Percentiles rank a stretch among this genome's conserved stretches.
These are phyloP conservation scores for Rhabdomys dilectus DNA, from an alignment of 2,113 vertebrate genomes.

Conservation along the genomic window DNA sequence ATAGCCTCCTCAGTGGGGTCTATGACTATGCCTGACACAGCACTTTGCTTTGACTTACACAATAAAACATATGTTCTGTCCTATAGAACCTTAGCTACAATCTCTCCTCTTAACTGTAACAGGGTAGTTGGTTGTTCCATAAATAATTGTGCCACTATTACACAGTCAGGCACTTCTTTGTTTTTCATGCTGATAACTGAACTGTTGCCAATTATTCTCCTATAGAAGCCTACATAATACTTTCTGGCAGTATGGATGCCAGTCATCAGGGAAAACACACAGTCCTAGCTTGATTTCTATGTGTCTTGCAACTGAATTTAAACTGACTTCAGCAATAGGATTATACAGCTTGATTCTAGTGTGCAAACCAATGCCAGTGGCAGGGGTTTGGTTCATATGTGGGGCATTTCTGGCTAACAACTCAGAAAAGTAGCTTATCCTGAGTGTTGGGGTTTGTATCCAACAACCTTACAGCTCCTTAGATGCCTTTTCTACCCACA, in stretches of 20 bases:
- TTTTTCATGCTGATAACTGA: not conserved
- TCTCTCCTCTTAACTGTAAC: not conserved
- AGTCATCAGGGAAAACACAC: not conserved
- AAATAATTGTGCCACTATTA: not conserved
- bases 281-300: not conserved
- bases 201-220: not conserved
- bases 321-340: not conserved
- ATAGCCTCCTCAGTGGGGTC: not conserved
- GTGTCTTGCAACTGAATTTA: not conserved
- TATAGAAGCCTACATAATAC: not conserved
- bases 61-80: not conserved
- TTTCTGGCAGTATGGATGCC: not conserved
- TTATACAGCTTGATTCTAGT: not conserved
- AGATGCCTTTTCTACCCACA: not conserved
- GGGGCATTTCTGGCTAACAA: not conserved
- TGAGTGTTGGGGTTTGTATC: not conserved
- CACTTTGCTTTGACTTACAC: not conserved
- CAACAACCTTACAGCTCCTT: not conserved
- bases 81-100: not conserved
- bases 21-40: not conserved
- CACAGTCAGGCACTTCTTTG: not conserved
- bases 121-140: not conserved
- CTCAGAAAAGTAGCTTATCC: not conserved
- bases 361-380: not conserved
- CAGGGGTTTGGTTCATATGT: not conserved